phyloP scores from a whole-genome alignment of 2,888 invertebrate genomes.

The Theodoxus fluviatilis region DNA sequence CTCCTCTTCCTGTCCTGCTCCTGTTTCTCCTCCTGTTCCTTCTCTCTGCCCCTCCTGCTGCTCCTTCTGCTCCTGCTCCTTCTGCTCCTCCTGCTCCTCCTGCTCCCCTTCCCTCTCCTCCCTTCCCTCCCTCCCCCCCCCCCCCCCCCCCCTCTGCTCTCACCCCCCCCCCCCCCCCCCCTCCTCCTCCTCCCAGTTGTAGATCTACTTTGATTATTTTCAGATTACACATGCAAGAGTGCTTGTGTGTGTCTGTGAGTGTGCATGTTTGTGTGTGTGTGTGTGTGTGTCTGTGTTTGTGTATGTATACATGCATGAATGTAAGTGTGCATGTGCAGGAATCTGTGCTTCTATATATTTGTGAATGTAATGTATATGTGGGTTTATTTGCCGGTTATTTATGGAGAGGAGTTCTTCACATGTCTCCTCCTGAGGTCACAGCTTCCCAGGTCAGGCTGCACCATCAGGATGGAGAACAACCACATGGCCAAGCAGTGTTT shows the following conservation, averaged over 20 bases:
- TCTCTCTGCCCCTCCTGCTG: not conserved
- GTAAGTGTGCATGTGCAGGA: not conserved
- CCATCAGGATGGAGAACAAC: too few species aligned
- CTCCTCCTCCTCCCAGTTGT: not conserved
- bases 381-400: not conserved
- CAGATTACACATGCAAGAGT: not conserved
- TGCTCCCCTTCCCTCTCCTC: not conserved
- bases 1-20: not conserved
- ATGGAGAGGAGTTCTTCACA: not conserved
- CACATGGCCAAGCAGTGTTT: too few species aligned
- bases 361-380: constrained; percentile 4
- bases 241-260: not conserved
- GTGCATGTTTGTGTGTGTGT: not conserved
- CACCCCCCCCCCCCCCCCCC: not conserved
- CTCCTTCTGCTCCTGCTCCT: not conserved
- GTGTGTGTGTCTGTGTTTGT: constrained; percentile 9
- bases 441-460: constrained; percentile 60
- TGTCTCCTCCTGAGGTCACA: not conserved
- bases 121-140: not conserved
- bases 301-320: not conserved
- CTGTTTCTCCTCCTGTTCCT: not conserved
- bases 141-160: not conserved
- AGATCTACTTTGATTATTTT: not conserved
- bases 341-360: not conserved
- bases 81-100: not conserved